Evolutionary conservation across 2,888 invertebrate species (phyloP).

Genomic region (Candidula unifasciata): DNA sequence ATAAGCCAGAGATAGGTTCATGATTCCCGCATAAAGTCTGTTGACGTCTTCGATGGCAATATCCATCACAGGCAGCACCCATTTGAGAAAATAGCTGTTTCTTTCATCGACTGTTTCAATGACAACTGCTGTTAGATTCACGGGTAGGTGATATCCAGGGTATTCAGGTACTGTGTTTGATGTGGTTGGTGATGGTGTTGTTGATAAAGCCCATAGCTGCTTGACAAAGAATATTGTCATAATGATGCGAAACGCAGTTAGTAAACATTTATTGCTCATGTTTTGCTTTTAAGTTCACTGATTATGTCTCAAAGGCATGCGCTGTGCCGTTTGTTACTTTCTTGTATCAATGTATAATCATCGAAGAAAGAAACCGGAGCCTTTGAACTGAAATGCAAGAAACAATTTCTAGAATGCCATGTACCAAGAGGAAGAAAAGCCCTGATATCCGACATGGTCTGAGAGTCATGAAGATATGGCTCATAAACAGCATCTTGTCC

Average conservation of each 20-base stretch:
- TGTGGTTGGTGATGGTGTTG: not conserved
- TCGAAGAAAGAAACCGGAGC: no score
- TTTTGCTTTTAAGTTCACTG: not conserved
- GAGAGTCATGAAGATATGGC: no score
- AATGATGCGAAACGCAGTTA: not conserved
- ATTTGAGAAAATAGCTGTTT: not conserved
- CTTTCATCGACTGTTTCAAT: not conserved
- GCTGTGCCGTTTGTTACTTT: no score
- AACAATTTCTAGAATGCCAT: no score
- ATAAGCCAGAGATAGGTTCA: not conserved
- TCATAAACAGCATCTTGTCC: no score
- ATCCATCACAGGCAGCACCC: constrained; percentile 31
- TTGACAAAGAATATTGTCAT: not conserved
- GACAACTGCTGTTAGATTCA: constrained; percentile 13
- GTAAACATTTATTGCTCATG: not conserved
- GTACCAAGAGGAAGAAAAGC: no score
- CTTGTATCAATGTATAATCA: no score
- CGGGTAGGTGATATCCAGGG: not conserved
- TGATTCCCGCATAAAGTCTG: constrained; percentile 1
- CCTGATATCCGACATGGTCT: no score
- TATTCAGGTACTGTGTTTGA: not conserved
- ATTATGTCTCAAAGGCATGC: not conserved
- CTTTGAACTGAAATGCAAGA: no score
- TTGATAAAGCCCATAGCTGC: not conserved
- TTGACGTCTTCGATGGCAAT: constrained; percentile 5